Base-by-base conservation (phyloP, 2,888 invertebrate genomes). In the Abrostola tripartita region DNA sequence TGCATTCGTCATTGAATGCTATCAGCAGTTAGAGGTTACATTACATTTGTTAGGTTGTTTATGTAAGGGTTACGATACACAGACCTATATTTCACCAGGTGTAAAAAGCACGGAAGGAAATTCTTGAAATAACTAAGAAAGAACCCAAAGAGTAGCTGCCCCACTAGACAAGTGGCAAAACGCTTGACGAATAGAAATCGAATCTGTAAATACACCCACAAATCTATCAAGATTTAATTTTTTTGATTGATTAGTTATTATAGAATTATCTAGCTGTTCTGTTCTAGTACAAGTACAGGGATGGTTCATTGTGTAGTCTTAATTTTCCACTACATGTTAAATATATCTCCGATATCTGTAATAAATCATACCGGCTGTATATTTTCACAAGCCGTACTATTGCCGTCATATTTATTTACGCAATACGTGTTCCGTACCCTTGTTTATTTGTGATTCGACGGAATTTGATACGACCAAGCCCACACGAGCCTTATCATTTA, bases 1-100 rank as follows among this genome's bases (percentile, higher is more conserved):
- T 79, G 79, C 79, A 81, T 63, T 73, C 67, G 67, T 81, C 68
- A 78, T 55, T 71, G 44, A 47, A 47, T 47, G 61, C 52, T 55
- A 66, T 67, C 69, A 52, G 58, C 61, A 62, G 58, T 11, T 37
- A 54, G 78, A 81, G 79, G 76, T 60, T 66, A 14, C 50, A 52
- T 71, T 49, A 24, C 24, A 24, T 35, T 35, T 35, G 5, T n/a
- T 36, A 50, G n/a, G 11, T 9, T 40, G 5, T 9, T 40, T 24
- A 24, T 24, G 24, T 1, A 24, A 24, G 24, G 4, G 24, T 24
- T 24, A 24, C 24, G 37, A 37, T n/a, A 36, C 10, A 42, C 24
- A 24, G 1, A 24, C 4, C 24, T 24, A 24, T 24, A 24, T 24
- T 24, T 24, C 24, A 4, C 24, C 24, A 24, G 24, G 4, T 24